These are phyloP conservation scores for Lanius ludovicianus DNA, from an alignment of 2,113 vertebrate species.

Conservation along the genomic window DNA sequence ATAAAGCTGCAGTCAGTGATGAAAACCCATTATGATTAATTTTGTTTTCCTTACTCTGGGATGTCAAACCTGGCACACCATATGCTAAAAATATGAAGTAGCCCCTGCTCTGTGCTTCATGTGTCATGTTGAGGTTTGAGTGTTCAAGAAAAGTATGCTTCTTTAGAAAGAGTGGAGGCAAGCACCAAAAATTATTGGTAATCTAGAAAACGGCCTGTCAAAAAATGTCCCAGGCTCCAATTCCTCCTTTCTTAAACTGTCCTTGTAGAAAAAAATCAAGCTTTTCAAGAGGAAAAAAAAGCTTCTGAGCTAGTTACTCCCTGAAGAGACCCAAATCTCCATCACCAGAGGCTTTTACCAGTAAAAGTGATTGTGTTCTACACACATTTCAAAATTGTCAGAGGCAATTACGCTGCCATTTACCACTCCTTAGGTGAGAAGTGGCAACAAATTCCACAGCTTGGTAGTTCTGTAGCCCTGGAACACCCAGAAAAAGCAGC, in stretches of 20 bases:
- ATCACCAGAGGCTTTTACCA: not conserved
- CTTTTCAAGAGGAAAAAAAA: not conserved
- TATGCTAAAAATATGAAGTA: not conserved
- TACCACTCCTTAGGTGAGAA: not conserved
- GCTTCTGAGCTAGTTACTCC: not conserved
- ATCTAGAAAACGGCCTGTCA: not conserved
- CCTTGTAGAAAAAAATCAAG: not conserved
- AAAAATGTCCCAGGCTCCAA: not conserved
- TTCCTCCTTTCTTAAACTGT: not conserved
- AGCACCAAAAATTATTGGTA: not conserved
- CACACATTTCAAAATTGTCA: not conserved
- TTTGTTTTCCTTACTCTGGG: not conserved
- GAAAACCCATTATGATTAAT: not conserved
- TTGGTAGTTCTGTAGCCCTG: not conserved
- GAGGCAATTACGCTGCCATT: not conserved
- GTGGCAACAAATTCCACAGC: not conserved
- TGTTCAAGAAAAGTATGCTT: not conserved
- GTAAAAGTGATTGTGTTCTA: not conserved
- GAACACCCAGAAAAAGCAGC: not conserved
- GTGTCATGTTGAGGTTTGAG: not conserved
- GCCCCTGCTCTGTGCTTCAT: not conserved
- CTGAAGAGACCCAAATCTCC: not conserved
- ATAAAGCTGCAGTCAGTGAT: not conserved
- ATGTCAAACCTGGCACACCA: not conserved
- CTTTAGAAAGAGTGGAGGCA: not conserved